Conservation (phyloP, 2,888 invertebrate species). For the Panzeria rudis region DNA sequence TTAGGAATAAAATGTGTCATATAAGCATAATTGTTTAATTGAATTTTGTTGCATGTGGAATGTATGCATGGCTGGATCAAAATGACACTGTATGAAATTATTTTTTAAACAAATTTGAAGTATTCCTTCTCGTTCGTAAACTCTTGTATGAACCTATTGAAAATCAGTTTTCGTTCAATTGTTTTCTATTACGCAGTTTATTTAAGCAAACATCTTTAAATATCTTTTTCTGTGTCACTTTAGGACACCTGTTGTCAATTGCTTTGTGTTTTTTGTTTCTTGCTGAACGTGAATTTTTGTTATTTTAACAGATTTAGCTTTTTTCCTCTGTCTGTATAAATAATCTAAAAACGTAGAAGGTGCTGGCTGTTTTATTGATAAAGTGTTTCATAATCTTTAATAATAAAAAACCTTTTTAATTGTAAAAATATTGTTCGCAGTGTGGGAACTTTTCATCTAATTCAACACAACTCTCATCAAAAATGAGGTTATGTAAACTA, state of each 20-base stretch:
- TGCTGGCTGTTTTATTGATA: slow-evolving; percentile 43
- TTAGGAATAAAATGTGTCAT: slow-evolving; percentile 55
- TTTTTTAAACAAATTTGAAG: slow-evolving; percentile 1
- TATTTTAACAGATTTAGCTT: slow-evolving; percentile 71
- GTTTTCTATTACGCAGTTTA: slow-evolving; percentile 71
- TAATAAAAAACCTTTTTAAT: slow-evolving; percentile 34
- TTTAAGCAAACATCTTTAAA: slow-evolving; percentile 38
- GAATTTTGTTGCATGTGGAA: slow-evolving; percentile 36
- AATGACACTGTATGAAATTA: slow-evolving; percentile 9
- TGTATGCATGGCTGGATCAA: neutral
- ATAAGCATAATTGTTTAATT: slow-evolving; percentile 64
- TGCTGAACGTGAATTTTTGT: slow-evolving; percentile 58
- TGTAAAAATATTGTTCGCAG: slow-evolving; percentile 40
- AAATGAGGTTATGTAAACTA: slow-evolving; percentile 70
- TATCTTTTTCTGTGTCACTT: slow-evolving; percentile 20
- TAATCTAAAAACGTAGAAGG: slow-evolving; percentile 30
- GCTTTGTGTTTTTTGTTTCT: neutral
- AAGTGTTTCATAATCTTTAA: slow-evolving; percentile 33
- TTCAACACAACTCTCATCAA: neutral
- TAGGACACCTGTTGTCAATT: slow-evolving; percentile 57
- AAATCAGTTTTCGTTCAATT: slow-evolving; percentile 62
- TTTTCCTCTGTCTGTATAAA: neutral
- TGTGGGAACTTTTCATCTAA: slow-evolving; percentile 63
- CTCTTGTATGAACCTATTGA: slow-evolving; percentile 37
- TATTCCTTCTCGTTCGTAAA: slow-evolving; percentile 3